Evolutionary conservation across 1,140 invertebrate genomes (phyloP), one percentile per base, ranked within the genome.

Genomic region (Pseudomyrmex dendroicus): DNA sequence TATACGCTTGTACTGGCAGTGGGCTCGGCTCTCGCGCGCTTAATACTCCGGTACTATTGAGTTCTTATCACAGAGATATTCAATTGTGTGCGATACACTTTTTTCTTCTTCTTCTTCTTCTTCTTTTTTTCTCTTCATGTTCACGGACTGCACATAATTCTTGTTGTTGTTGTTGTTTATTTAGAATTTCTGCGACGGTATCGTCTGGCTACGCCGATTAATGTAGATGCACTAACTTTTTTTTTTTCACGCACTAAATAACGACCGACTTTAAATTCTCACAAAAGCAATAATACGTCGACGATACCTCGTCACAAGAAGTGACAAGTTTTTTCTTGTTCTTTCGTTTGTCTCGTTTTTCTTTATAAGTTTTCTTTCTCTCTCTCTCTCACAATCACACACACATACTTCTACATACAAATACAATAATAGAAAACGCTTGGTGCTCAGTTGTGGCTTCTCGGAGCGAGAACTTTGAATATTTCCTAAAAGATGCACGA

Each of bases 51-150:
- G 83, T 90, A 91, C 88, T 90, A 91, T 83, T 87, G 86, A 91
- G 86, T 92, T 91, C 66, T 91, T 91, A 92, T 91, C 91, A 92
- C 91, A 92, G 91, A 91, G 90, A 91, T 91, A 90, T 91, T 44
- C 46, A 89, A 90, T 91, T 88, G 89, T 92, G 92, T 92, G 87
- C 86, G 91, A 86, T 86, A 84, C 87, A 77, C 78, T 66, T 50
- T 44, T n/a, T n/a, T 7, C 17, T 13, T 12, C 17, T 20, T 20
- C 7, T 35, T n/a, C 48, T 1, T 44, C n/a, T 12, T 7, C 52
- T 1, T 61, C 25, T 3, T 25, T 7, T 4, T 48, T 56, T 10
- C 10, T 17, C 35, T 46, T 66, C n/a, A 20, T 22, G 15, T 48
- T 48, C 15, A 10, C n/a, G 13, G 13, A 20, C 44, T 73, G 48